A percentile compares a stretch with the other conserved stretches of the same genome.
These are phyloP conservation scores for Aptenodytes forsteri DNA, from an alignment of 2,113 vertebrate genomes.

Conservation along the genomic window DNA sequence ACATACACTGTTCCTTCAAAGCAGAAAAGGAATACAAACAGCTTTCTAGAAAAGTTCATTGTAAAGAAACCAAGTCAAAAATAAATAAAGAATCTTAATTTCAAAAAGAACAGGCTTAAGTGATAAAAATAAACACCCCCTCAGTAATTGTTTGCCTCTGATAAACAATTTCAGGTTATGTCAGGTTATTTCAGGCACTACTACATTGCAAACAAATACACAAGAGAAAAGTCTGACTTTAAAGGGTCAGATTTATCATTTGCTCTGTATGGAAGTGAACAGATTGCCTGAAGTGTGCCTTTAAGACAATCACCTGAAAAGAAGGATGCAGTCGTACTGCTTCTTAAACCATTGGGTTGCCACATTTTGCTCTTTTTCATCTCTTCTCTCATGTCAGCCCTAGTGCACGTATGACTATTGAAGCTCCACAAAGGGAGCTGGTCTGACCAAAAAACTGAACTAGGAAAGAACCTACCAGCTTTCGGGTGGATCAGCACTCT, in stretches of 20 bases:
- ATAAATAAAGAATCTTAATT: background rate
- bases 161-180: background rate
- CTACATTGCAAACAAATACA: background rate
- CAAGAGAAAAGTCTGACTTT: background rate
- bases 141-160: background rate
- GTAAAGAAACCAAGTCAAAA: background rate
- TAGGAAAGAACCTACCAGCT: background rate
- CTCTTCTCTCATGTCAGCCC: background rate
- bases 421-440: background rate
- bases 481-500: background rate
- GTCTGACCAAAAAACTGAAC: background rate
- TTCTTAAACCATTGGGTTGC: background rate
- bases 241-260: background rate
- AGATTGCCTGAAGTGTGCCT: background rate
- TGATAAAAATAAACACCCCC: background rate
- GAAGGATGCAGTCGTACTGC: background rate
- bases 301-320: background rate
- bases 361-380: background rate
- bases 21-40: background rate
- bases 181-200: background rate
- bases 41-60: background rate
- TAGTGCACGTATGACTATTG: fast-evolving
- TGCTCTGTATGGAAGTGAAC: background rate
- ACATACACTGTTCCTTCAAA: background rate
- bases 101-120: background rate